A percentile compares a stretch with the other conserved stretches of the same genome.
Evolutionary conservation across 2,888 invertebrate genomes (phyloP).

Genomic region (Philereme vetulata): DNA sequence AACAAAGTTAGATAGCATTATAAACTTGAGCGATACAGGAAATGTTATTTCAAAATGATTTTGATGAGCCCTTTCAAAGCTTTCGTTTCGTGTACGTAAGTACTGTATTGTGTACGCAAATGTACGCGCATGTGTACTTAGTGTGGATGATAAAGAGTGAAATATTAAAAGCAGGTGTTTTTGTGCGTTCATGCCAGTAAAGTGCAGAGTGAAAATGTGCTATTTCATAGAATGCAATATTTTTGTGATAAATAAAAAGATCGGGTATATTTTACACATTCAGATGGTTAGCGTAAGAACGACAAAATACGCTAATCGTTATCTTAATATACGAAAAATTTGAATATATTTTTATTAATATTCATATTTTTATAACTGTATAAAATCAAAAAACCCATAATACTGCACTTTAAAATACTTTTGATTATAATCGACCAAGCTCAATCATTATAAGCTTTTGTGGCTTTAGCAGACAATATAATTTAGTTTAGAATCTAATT

Average conservation of each 20-base stretch:
- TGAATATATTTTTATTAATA: too few relatives aligned
- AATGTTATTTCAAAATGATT: conserved; percentile 31
- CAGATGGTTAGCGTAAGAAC: not conserved
- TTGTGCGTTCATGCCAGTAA: conserved; percentile 36
- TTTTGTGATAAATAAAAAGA: conserved; percentile 27
- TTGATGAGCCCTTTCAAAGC: conserved; percentile 30
- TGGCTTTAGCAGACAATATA: too few relatives aligned
- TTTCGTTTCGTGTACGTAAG: conserved; percentile 20
- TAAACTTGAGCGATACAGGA: conserved; percentile 40
- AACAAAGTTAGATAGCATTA: conserved; percentile 29
- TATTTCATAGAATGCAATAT: conserved; percentile 64
- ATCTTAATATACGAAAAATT: too few relatives aligned
- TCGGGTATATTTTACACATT: not conserved
- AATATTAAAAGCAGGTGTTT: conserved; percentile 34
- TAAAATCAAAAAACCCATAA: too few relatives aligned
- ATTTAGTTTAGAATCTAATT: too few relatives aligned
- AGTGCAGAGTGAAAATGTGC: conserved; percentile 38
- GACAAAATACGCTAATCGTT: not conserved
- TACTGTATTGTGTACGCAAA: conserved; percentile 20
- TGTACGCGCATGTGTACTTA: conserved; percentile 17
- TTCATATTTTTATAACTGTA: too few relatives aligned
- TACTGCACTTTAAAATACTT: too few relatives aligned
- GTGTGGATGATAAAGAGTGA: conserved; percentile 13
- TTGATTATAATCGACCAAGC: too few relatives aligned
- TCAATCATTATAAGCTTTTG: too few relatives aligned